Percentiles rank a stretch among this genome's conserved stretches.
phyloP scores from a whole-genome alignment of 2,888 invertebrate genomes.

The Apotomis betuletana region DNA sequence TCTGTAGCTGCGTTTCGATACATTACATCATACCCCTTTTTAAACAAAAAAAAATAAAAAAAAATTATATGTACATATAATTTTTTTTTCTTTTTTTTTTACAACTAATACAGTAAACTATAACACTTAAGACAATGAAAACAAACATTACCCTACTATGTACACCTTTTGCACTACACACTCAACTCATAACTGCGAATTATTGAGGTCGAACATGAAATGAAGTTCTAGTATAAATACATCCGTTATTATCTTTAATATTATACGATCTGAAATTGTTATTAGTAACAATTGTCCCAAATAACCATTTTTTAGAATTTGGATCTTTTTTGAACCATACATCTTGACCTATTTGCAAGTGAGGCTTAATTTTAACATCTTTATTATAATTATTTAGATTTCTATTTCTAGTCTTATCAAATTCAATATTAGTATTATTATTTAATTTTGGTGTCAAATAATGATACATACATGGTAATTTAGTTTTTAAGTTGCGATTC shows the following conservation, averaged over 20 bases:
- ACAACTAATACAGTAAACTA: no score
- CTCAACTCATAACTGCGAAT: background rate
- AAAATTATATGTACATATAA: no score
- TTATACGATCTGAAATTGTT: background rate
- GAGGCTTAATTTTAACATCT: background rate
- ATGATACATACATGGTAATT: background rate
- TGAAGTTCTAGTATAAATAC: background rate
- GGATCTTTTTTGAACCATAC: background rate
- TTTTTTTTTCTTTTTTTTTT: no score
- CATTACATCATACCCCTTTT: no score
- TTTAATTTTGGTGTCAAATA: background rate
- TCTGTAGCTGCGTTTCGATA: no score
- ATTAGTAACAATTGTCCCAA: background rate
- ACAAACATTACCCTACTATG: no score
- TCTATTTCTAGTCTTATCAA: no score
- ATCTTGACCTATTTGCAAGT: background rate
- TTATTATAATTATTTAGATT: no score
- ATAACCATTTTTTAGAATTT: background rate
- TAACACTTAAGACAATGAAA: no score
- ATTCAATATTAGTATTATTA: background rate
- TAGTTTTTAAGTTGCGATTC: constrained; percentile 6
- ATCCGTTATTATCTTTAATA: background rate
- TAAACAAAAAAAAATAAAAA: no score
- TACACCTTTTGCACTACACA: no score
- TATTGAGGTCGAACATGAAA: no score